Base-by-base conservation (phyloP, 2,888 invertebrate genomes). In the Meta bourneti region DNA sequence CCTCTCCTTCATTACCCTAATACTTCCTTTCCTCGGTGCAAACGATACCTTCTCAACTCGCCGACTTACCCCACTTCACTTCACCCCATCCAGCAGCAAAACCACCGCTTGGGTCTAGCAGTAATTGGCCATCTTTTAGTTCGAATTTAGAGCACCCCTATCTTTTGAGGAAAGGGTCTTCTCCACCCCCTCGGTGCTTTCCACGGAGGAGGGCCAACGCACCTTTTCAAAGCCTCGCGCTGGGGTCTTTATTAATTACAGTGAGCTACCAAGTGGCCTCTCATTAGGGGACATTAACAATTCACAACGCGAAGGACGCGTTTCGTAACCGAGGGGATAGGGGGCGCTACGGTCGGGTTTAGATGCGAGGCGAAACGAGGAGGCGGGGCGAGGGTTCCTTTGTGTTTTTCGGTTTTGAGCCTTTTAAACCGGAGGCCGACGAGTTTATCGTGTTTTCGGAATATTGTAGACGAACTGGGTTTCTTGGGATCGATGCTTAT, bases 211-310 rank as follows among this genome's bases (percentile, higher is more conserved):
- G 48, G 19, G 20, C 61, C 54, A 8, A 19, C 80, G 71, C 54
- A 80, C 48, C 87, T 87, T 78, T 80, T 72, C 71, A 86, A 54
- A n/a, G 48, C n/a, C 20, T 80, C 13, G 51, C 34, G 61, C 81
- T 48, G 16, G 70, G 77, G 61, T 51, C 81, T 83, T 82, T 83
- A 82, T 77, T 89, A 82, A 89, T 89, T 89, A 82, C 89, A 70
- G 69, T 70, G 6, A 75, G 34, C 79, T 48, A 51, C 86, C 51
- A 51, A 86, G 78, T 9, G 48, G 34, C 34, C 19, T 8, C 89
- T 89, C 82, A 83, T 89, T 89, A 89, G 20, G 72, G 19, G 0
- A 20, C 77, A 89, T 89, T 82, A 89, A 89, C 89, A 83, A 82
- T 89, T 89, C 89, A 81, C 81, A 49, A 51, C 19, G 75, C 69